A percentile compares a stretch with the other conserved stretches of the same genome.
Conservation (phyloP, 2,888 invertebrate genomes). For the Dryocosmus kuriphilus region DNA sequence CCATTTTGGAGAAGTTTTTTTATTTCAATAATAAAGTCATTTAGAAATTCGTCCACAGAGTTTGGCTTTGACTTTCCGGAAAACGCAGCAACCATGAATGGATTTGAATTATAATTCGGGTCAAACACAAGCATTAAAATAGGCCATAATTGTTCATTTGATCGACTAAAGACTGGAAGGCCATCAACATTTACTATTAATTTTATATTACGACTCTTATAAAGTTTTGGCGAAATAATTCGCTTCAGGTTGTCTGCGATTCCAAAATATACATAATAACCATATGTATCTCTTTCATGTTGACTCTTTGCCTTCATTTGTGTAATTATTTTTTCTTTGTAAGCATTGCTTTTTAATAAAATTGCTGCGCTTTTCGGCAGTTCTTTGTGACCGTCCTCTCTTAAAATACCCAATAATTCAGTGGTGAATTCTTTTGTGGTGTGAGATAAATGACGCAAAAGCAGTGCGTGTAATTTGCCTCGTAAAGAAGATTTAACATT, state of each 20-base stretch:
- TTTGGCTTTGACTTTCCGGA: too few relatives aligned
- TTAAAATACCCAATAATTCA: too few relatives aligned
- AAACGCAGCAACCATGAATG: constrained; percentile 36
- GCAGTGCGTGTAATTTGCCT: neutral
- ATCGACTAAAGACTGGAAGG: constrained; percentile 37
- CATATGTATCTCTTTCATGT: neutral
- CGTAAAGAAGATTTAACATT: too few relatives aligned
- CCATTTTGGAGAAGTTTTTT: too few relatives aligned
- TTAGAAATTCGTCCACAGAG: constrained; percentile 39
- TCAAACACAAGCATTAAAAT: constrained; percentile 22
- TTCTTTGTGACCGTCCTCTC: constrained; percentile 4
- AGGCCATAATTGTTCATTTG: too few relatives aligned
- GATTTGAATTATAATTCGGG: constrained; percentile 40
- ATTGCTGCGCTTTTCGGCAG: too few relatives aligned
- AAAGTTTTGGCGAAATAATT: constrained; percentile 25
- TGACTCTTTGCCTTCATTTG: neutral
- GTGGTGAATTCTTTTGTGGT: neutral
- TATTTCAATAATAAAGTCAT: constrained; percentile 44
- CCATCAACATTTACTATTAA: constrained; percentile 45
- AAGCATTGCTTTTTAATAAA: too few relatives aligned
- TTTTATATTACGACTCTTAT: constrained; percentile 30
- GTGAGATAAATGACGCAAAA: neutral
- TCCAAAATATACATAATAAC: constrained; percentile 25
- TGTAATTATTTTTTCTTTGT: neutral
- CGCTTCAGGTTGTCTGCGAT: too few relatives aligned